These are phyloP conservation scores for Spea hammondii DNA, from an alignment of 2,797 vertebrate genomes.

Conservation along the genomic window DNA sequence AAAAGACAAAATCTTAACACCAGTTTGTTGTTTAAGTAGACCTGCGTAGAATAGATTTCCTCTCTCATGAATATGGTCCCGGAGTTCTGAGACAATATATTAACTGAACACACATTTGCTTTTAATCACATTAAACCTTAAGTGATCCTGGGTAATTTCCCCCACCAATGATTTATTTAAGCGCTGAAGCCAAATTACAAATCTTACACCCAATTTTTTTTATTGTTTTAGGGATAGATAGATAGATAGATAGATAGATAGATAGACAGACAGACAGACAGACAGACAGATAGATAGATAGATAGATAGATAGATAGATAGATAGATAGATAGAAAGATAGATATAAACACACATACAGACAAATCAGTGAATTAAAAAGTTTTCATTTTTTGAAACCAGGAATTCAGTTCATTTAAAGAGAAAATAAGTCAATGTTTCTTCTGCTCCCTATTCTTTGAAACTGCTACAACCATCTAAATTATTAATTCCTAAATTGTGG, in stretches of 20 bases:
- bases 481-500: slow-evolving; percentile 2
- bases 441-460: neutral
- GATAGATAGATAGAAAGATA: slow-evolving; percentile 39
- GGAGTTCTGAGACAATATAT: slow-evolving; percentile 68
- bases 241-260: slow-evolving; percentile 41
- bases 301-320: slow-evolving; percentile 41
- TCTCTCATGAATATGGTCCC: slow-evolving; percentile 68
- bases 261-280: no score
- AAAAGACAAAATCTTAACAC: neutral
- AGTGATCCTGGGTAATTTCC: slow-evolving; percentile 77
- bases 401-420: no score
- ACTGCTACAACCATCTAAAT: neutral
- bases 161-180: slow-evolving; percentile 76
- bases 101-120: slow-evolving; percentile 75
- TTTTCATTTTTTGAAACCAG: no score
- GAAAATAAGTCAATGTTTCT: neutral
- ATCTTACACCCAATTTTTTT: slow-evolving; percentile 59
- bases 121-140: slow-evolving; percentile 77
- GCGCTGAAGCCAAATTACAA: slow-evolving; percentile 68
- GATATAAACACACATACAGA: neutral
- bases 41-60: slow-evolving; percentile 68
- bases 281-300: slow-evolving; percentile 24
- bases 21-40: slow-evolving; percentile 56
- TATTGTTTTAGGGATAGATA: slow-evolving; percentile 58
- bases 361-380: no score